Base-by-base conservation (phyloP, 2,888 invertebrate species). In the Morpho deidamia region DNA sequence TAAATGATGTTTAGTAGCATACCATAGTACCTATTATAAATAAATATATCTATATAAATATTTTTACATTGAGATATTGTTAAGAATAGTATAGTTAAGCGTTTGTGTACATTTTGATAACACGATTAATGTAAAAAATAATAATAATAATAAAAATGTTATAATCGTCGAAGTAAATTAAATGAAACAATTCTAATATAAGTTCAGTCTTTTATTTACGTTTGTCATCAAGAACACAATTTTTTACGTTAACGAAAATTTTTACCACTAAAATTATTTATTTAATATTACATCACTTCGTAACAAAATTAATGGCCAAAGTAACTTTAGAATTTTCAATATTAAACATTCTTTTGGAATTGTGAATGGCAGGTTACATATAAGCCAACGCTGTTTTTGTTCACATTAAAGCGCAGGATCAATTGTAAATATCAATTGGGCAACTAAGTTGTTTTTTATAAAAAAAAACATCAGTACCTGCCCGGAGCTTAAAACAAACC, bases 91-190 rank as follows among this genome's bases (percentile, higher is more conserved):
- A 59, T 71, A 65, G 55, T 59, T 79, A 78, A 71, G 74, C 74
- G 78, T 82, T 87, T 83, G 83, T 85, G 84, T 86, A 86, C 74
- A 84, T 86, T 87, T 83, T 83, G 80, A 83, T 84, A 85, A 82
- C 72, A 77, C 71, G 55, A 67, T 65, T 68, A 66, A 68, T 70
- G 65, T 77, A 71, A 70, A 69, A 69, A 72, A 71, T 69, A 68
- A 75, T 69, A 74, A 72, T 74, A 75, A 70, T n/a, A n/a, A n/a
- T n/a, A 76, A 68, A 76, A 77, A 51, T 55, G 55, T 60, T 61
- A 58, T 72, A 80, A 83, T 83, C 83, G 80, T 79, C 71, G 66
- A 70, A 72, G 66, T 80, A 80, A 83, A 84, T 76, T 76, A 86
- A 85, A 81, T 70, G 69, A 79, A 82, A 61, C 58, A 65, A 55